Evolutionary conservation across 37 sponge, comb jelly and placozoan genomes (phyloP), one percentile per base, ranked within the genome.

Genomic region (Chondrilla cf. caribensis): DNA sequence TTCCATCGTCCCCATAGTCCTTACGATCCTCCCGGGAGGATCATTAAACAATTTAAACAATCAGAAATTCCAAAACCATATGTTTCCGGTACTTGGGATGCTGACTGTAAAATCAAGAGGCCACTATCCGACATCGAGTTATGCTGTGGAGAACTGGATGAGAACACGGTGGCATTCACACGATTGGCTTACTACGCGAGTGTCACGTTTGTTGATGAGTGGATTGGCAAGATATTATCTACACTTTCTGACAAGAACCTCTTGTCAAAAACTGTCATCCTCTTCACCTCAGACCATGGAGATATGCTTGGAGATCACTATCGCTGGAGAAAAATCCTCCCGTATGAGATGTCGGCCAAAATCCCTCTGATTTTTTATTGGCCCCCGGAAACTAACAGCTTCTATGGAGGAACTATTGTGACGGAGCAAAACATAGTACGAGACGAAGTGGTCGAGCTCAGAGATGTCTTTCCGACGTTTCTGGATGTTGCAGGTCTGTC

Each of bases 301-400:
- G 91, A 90, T 31, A 90, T 90, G 91, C 41, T 90, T 77, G 91
- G 91, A 1, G 91, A 90, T 60, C 91, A 90, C 39, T 90, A 90
- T 57, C 91, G 83, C 77, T 90, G 79, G 79, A 59, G 91, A 3
- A 90, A 90, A 58, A 83, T 83, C 2, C 82, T 70, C 31, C 91
- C 91, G 2, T 90, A 90, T 67, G 89, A 70, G 40, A 82, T 83
- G 1, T 87, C 87, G 21, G 84, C 91, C 19, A 57, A 78, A 22
- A 79, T 90, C 39, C 91, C 91, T 11, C 82, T 90, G 84, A 0
- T 90, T 29, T 38, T 90, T 0, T 17, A n/a, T 9, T 90, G 91
- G 91, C 84, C 91, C 18, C 47, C 60, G 22, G 17, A 78, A 22
- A 58, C 81, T 68, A 71, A 79, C 8, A 9, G 38, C 9, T 3